Base-by-base conservation (phyloP, 2,113 vertebrate genomes). In the Anarhynchus alexandrinus region DNA sequence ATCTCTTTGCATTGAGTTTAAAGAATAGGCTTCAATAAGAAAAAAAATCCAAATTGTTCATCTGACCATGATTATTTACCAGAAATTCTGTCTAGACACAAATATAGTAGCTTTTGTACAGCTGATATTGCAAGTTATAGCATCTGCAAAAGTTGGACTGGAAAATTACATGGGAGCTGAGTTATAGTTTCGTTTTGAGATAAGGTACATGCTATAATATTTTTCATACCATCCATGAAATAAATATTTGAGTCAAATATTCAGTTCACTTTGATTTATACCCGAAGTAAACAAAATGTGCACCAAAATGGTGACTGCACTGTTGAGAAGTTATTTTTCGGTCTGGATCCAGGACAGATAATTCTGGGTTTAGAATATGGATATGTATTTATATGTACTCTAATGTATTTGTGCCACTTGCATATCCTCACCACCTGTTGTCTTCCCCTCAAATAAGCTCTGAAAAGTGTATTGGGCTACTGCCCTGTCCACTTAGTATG, bases 171-270 rank as follows among this genome's bases (percentile, higher is more conserved):
- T 19, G 59, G 45, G 20, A 80, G 15, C 43, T 66, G 81, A 96
- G n/a, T 93, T 97, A 92, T 25, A 69, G 71, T 49, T 91, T 64
- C 66, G 74, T 95, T 95, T 93, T 80, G 81, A 94, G 94, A 95
- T 82, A 92, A 77, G 20, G 27, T 76, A 49, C 83, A 64, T 67
- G 30, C 49, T 79, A 45, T 89, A 88, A 36, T 83, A 94, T 95
- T 95, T 94, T 81, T 92, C 82, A 90, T 74, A 47, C 64, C 23
- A 22, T 66, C 67, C 79, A 80, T 69, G 36, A 88, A 92, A 86
- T 88, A 93, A 93, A 83, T 90, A 92, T 85, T 91, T 70, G 58
- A 85, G 51, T 93, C 18, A 90, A 93, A 89, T 87, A 65, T 47
- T 40, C 55, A 66, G 20, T 29, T 82, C 59, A 58, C 21, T 93